phyloP scores from a whole-genome alignment of 2,113 vertebrate species.

The Coracopsis vasa region DNA sequence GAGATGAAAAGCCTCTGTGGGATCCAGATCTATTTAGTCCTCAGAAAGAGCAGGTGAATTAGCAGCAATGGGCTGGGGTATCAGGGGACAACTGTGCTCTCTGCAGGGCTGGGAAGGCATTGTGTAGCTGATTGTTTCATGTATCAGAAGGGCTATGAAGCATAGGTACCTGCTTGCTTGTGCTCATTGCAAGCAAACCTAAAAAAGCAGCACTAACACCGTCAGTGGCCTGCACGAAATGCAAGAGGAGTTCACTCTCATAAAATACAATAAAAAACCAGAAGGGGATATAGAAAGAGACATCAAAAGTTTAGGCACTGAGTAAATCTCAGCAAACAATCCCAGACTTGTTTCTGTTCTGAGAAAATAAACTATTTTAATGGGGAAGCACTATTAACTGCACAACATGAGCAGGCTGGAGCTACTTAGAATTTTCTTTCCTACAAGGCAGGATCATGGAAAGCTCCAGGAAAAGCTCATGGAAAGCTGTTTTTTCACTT shows the following conservation, averaged over 20 bases:
- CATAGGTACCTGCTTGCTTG: background rate
- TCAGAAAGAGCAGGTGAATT: background rate
- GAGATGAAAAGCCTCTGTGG: background rate
- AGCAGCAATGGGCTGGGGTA: background rate
- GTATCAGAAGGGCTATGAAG: background rate
- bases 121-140: accelerated
- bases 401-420: background rate
- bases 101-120: background rate
- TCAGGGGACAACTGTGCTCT: background rate
- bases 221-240: background rate
- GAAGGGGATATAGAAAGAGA: background rate
- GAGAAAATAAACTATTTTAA: background rate
- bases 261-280: background rate
- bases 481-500: background rate
- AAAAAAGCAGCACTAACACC: background rate
- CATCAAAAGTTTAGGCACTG: accelerated
- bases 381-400: background rate
- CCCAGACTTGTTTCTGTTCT: background rate
- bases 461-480: background rate
- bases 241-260: background rate
- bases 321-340: background rate
- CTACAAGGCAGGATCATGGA: background rate
- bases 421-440: background rate
- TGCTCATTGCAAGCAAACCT: background rate
- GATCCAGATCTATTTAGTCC: background rate